A percentile compares a stretch with the other conserved stretches of the same genome.
phyloP scores from a whole-genome alignment of 2,113 vertebrate species.

The Pelusios castaneus region DNA sequence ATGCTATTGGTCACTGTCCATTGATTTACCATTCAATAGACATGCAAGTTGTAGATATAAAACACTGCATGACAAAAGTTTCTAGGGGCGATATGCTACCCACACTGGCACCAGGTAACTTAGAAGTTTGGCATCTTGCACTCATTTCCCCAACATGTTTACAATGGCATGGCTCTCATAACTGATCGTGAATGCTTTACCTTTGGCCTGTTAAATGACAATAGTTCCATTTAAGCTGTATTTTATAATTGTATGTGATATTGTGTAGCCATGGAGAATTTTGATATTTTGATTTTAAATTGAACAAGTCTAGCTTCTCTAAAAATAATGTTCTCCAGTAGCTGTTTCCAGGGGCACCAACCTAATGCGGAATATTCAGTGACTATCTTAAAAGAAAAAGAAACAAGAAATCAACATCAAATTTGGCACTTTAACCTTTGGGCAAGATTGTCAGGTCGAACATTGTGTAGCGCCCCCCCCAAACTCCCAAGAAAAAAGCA shows the following conservation, averaged over 20 bases:
- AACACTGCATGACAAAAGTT: background rate
- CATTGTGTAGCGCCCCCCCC: accelerated
- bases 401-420: background rate
- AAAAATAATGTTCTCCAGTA: background rate
- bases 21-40: background rate
- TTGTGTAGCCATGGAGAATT: background rate
- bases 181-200: background rate
- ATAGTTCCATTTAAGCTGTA: background rate
- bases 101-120: background rate
- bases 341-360: background rate
- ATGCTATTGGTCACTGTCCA: background rate
- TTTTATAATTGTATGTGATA: background rate
- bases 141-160: background rate
- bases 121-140: background rate
- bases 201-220: background rate
- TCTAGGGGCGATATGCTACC: background rate
- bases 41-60: background rate
- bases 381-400: background rate
- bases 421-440: accelerated
- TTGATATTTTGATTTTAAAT: background rate
- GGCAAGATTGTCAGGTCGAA: background rate
- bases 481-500: background rate
- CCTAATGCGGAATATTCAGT: background rate
- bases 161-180: background rate
- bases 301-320: background rate